Conservation (phyloP, 2,888 invertebrate genomes). For the Sepioteuthis lessoniana region DNA sequence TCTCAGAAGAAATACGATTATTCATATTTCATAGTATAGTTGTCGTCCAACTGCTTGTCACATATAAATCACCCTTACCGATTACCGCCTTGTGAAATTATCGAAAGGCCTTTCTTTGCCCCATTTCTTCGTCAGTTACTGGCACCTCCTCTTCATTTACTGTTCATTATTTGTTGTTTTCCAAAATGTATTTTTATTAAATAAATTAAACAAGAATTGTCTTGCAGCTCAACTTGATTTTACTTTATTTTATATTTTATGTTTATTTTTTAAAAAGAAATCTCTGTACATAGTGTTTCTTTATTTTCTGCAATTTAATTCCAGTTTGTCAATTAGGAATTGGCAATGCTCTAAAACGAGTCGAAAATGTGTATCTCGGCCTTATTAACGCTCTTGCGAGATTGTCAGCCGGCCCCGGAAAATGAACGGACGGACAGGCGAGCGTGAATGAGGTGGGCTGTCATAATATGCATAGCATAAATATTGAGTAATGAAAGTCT, state of each 20-base stretch:
- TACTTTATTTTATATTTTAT: background rate
- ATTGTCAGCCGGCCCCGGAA: background rate
- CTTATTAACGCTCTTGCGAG: background rate
- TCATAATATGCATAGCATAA: background rate
- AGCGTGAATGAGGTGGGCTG: background rate
- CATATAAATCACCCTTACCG: background rate
- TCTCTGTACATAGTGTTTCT: background rate
- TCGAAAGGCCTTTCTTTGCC: background rate
- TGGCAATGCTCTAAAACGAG: background rate
- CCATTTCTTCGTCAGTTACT: background rate
- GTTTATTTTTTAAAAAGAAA: background rate
- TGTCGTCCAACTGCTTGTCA: background rate
- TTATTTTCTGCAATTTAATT: background rate
- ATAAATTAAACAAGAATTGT: background rate
- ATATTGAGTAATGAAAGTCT: slow-evolving; percentile 1
- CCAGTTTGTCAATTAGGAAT: background rate
- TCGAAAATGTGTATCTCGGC: background rate
- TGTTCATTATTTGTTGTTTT: background rate
- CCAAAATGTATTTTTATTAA: background rate
- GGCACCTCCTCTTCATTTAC: background rate
- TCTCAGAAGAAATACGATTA: background rate
- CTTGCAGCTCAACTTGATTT: background rate
- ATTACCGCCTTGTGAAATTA: background rate
- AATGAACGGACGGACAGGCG: background rate
- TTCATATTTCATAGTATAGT: background rate